Percentiles rank a stretch among this genome's conserved stretches.
These are phyloP conservation scores for Mythimna albipuncta DNA, from an alignment of 2,888 invertebrate genomes.

Conservation along the genomic window DNA sequence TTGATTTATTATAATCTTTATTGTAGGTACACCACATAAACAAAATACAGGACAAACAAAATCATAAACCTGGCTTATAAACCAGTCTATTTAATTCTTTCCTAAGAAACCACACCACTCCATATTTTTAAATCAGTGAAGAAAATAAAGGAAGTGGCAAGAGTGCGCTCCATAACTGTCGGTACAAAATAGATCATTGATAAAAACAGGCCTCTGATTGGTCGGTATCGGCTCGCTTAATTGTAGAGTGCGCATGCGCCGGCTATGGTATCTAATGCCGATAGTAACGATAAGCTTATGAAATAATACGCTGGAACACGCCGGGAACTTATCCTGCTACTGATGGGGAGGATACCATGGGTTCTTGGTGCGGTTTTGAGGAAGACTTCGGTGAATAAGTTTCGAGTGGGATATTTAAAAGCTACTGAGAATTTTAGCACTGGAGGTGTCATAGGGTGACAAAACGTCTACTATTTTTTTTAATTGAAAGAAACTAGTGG, in stretches of 20 bases:
- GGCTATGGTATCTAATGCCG: slow-evolving; percentile 72
- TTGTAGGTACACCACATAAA: too few species aligned
- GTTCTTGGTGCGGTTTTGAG: background rate
- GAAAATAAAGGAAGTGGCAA: slow-evolving; percentile 62
- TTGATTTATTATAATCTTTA: too few species aligned
- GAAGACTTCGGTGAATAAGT: slow-evolving; percentile 6
- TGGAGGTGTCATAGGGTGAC: background rate
- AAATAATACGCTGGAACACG: slow-evolving; percentile 73
- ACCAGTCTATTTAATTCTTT: slow-evolving; percentile 14
- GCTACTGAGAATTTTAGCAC: too few species aligned
- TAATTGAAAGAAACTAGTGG: too few species aligned
- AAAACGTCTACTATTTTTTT: background rate
- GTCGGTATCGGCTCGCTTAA: slow-evolving; percentile 76
- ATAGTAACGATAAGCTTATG: slow-evolving; percentile 77
- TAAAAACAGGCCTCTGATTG: slow-evolving; percentile 78
- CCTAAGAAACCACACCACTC: slow-evolving; percentile 35
- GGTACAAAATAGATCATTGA: slow-evolving; percentile 75
- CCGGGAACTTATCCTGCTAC: slow-evolving; percentile 57
- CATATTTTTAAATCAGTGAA: slow-evolving; percentile 61
- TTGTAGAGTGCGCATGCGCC: slow-evolving; percentile 75
- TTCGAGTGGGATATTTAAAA: slow-evolving; percentile 4
- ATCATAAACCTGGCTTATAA: background rate
- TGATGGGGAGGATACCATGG: slow-evolving; percentile 37
- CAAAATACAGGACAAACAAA: background rate
- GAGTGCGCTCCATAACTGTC: slow-evolving; percentile 66